phyloP scores from a whole-genome alignment of 1,140 invertebrate species.

The Subanguina moxae region DNA sequence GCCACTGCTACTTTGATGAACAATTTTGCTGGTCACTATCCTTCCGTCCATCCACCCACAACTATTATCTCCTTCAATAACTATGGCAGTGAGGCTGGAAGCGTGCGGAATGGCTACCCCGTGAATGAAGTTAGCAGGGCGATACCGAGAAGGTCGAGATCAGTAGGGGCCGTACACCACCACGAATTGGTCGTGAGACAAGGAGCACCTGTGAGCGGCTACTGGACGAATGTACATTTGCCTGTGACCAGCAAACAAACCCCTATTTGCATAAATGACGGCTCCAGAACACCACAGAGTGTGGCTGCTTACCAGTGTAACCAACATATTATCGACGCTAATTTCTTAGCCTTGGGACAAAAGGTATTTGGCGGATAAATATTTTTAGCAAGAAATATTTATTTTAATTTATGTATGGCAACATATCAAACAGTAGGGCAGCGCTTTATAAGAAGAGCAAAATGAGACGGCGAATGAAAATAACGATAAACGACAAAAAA shows the following conservation, averaged over 20 bases:
- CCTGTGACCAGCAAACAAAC: not conserved
- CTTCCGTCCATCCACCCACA: not conserved
- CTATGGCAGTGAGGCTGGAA: not conserved
- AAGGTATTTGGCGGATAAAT: no score
- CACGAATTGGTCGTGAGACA: not conserved
- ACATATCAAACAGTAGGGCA: no score
- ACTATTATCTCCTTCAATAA: not conserved
- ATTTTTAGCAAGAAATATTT: no score
- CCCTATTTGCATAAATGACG: not conserved
- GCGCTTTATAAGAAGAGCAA: no score
- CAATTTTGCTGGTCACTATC: not conserved
- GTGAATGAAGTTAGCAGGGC: not conserved
- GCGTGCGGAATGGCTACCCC: not conserved
- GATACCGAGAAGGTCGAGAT: slow-evolving; percentile 31
- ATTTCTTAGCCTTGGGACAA: slow-evolving; percentile 27
- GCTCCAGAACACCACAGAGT: slow-evolving; percentile 31
- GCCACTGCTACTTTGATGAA: not conserved
- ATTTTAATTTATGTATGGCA: no score
- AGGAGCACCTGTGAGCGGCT: not conserved
- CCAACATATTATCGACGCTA: slow-evolving; percentile 23
- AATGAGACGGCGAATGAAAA: no score
- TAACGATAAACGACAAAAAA: no score
- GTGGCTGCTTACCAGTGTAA: slow-evolving; percentile 16
- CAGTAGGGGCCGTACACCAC: slow-evolving; percentile 25
- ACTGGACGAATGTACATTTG: not conserved